Percentiles rank a stretch among this genome's conserved stretches.
phyloP scores from a whole-genome alignment of 2,888 invertebrate genomes.

The Lydus trimaculatus region DNA sequence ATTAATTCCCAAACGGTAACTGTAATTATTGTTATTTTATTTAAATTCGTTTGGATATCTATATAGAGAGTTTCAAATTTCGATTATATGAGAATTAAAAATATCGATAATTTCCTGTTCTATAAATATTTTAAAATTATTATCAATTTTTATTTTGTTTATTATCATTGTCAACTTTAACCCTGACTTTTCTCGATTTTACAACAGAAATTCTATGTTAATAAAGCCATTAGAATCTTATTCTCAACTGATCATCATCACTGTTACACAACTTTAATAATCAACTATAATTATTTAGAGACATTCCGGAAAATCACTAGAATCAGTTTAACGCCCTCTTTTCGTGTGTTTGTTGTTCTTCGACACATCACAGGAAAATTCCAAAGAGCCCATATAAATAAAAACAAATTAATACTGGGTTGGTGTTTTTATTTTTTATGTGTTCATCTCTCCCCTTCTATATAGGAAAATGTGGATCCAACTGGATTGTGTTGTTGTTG shows the following conservation, averaged over 20 bases:
- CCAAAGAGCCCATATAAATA: background rate
- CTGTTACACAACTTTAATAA: too few species aligned
- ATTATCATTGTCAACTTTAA: constrained; percentile 4
- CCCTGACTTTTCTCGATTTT: background rate
- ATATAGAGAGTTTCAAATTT: background rate
- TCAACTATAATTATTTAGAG: too few species aligned
- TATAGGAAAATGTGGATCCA: constrained; percentile 4
- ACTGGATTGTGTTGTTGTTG: background rate
- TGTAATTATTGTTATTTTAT: too few species aligned
- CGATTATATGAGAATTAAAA: background rate
- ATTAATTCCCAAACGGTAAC: too few species aligned
- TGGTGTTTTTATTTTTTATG: too few species aligned
- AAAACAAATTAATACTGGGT: background rate
- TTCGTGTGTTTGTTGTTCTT: background rate
- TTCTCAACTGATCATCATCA: background rate
- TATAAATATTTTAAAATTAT: constrained; percentile 4
- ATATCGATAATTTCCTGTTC: background rate
- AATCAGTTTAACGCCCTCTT: too few species aligned
- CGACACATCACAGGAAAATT: background rate
- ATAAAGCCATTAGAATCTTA: background rate
- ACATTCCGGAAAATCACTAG: too few species aligned
- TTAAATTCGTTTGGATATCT: background rate
- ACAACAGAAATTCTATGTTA: background rate
- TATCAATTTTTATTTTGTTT: background rate
- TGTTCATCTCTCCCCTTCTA: background rate